Evolutionary conservation across 1,140 invertebrate species (phyloP), one percentile per base, ranked within the genome.

Genomic region (Sarcophaga peregrina): DNA sequence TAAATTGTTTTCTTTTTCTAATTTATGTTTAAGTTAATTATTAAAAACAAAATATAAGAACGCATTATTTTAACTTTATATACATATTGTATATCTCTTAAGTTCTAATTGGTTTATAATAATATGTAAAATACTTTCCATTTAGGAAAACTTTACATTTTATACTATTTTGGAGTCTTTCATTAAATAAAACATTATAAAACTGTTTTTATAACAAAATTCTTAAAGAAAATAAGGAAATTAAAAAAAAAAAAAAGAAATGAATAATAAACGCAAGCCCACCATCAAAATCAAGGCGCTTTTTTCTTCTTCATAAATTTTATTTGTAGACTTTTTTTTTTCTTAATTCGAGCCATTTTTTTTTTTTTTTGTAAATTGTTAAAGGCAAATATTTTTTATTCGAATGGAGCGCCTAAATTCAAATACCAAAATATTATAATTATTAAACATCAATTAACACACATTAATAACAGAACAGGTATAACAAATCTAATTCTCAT

Each of bases 1-100:
- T 20, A 25, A 3, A 68, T 68, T 25, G 7, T 20, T 20, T 68
- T 68, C 62, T 68, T 68, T 68, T 37, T n/a, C 17, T 68, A 20
- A 68, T 58, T 58, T 68, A 68, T 8, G 62, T 68, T 68, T 68
- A 68, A 68, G 62, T 68, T 20, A 68, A 68, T 68, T 58, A 68
- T 68, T 68, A 20, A 20, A 68, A 25, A 20, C 5, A 68, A n/a
- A 20, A 20, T 25, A 68, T 68, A 68, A 68, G 15, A 68, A 20
- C 5, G 62, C 17, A 68, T 25, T 52, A 52, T 52, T 52, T 13
- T 52, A 52, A 10, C 50, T 13, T 10, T 13, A 52, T 68, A 20
- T 25, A 68, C 15, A n/a, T 4, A 58, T 15, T 58, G 13, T 68
- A 68, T 68, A n/a, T 68, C n/a, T 17, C 17, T 8, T 68, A 25